phyloP scores from a whole-genome alignment of 2,888 invertebrate genomes.

The Emmelina monodactyla region DNA sequence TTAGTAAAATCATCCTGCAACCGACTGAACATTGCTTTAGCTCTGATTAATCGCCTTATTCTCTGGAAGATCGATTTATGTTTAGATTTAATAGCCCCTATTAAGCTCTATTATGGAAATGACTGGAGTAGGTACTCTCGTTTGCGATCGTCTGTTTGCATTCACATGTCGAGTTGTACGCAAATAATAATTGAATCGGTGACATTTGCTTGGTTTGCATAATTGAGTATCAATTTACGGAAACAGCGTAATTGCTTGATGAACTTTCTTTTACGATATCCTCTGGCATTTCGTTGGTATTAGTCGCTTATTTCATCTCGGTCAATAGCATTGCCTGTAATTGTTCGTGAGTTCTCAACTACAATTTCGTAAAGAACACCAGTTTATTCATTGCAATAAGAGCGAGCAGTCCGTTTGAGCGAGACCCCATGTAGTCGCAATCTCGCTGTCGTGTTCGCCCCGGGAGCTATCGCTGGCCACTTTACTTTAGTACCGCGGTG shows the following conservation, averaged over 20 bases:
- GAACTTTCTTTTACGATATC: too few relatives aligned
- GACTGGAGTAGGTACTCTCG: constrained; percentile 24
- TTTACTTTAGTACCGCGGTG: constrained; percentile 27
- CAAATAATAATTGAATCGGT: constrained; percentile 6
- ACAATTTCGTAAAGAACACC: too few relatives aligned
- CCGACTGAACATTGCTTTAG: constrained; percentile 16
- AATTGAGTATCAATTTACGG: too few relatives aligned
- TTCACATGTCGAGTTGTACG: constrained; percentile 11
- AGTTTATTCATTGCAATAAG: neutral
- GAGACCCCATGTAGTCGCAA: constrained; percentile 27
- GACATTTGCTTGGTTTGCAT: constrained; percentile 9
- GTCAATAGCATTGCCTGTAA: too few relatives aligned
- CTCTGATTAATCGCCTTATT: constrained; percentile 43
- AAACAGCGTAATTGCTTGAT: too few relatives aligned
- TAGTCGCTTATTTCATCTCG: too few relatives aligned
- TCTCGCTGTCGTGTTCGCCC: constrained; percentile 43
- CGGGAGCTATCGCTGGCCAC: constrained; percentile 36
- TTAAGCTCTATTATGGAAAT: constrained; percentile 33
- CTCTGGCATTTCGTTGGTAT: too few relatives aligned
- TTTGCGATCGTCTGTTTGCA: constrained; percentile 6
- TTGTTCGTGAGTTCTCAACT: too few relatives aligned
- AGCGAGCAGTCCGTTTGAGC: too few relatives aligned
- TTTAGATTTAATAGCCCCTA: constrained; percentile 32
- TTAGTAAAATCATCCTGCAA: neutral
- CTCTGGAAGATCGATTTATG: constrained; percentile 39